phyloP scores from a whole-genome alignment of 2,888 invertebrate species.

The Leptinotarsa rubiginosa region DNA sequence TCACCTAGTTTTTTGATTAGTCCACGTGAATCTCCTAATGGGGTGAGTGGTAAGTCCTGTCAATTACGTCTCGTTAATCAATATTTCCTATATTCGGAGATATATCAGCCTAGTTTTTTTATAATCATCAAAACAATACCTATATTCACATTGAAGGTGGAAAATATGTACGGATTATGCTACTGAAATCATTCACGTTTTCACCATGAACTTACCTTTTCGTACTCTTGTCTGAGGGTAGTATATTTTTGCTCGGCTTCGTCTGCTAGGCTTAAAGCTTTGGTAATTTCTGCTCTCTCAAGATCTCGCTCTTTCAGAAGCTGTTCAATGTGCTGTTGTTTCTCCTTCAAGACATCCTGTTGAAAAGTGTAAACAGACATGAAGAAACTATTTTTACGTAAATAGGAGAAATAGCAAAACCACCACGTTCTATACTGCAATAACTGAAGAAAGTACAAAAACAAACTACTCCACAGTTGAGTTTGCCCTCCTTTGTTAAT shows the following conservation, averaged over 20 bases:
- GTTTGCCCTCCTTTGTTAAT: too few species aligned
- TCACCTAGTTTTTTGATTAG: too few species aligned
- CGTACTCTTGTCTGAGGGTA: conserved; percentile 73
- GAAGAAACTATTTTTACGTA: background rate
- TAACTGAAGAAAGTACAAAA: background rate
- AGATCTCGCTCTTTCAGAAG: conserved; percentile 91
- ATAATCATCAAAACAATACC: too few species aligned
- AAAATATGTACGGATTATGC: too few species aligned
- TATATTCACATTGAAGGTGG: too few species aligned
- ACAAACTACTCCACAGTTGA: background rate
- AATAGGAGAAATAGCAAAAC: conserved; percentile 30
- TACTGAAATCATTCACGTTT: conserved; percentile 31
- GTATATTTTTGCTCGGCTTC: conserved; percentile 77
- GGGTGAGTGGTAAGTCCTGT: too few species aligned
- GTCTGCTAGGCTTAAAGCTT: conserved; percentile 84
- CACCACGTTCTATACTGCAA: background rate
- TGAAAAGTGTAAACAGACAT: background rate
- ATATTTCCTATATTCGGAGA: too few species aligned
- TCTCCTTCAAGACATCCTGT: conserved; percentile 91
- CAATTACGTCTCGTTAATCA: too few species aligned
- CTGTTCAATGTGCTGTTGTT: conserved; percentile 93
- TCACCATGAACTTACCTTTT: conserved; percentile 69
- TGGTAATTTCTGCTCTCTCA: conserved; percentile 89
- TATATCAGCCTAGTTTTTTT: too few species aligned
- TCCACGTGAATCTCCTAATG: too few species aligned